phyloP scores from a whole-genome alignment of 2,113 vertebrate species.

The Pelodiscus sinensis region DNA sequence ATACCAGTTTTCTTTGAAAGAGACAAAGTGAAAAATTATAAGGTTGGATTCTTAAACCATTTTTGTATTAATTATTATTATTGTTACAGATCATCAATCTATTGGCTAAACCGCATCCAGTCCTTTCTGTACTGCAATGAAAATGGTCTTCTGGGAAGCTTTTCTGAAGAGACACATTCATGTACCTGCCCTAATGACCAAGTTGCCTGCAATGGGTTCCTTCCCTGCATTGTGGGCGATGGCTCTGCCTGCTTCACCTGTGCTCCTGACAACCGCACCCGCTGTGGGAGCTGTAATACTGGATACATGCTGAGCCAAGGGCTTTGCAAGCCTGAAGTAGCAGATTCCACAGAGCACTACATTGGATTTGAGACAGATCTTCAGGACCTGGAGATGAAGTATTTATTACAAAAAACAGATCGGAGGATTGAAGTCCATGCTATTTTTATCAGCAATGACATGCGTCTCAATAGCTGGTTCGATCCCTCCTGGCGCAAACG shows the following conservation, averaged over 20 bases:
- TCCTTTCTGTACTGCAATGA: conserved; percentile 96
- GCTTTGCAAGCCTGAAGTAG: conserved; percentile 91
- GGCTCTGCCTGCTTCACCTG: conserved; percentile 85
- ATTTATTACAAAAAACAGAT: conserved; percentile 92
- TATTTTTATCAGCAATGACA: conserved; percentile 98
- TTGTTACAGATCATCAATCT: conserved; percentile 85
- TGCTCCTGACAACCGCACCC: conserved; percentile 91
- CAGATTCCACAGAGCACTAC: conserved; percentile 95
- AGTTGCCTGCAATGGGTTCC: conserved; percentile 84
- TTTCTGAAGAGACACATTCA: conserved; percentile 92
- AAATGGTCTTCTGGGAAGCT: conserved; percentile 93
- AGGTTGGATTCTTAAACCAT: background rate
- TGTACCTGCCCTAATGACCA: conserved; percentile 93
- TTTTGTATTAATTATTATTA: conserved; percentile 14
- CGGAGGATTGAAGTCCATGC: conserved; percentile 93
- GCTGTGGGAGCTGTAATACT: conserved; percentile 91
- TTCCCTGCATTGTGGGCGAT: conserved; percentile 89
- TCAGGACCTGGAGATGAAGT: conserved; percentile 93
- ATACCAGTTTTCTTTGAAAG: background rate
- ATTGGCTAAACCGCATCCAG: conserved; percentile 94
- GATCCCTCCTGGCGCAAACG: conserved; percentile 96
- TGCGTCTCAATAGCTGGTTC: conserved; percentile 99
- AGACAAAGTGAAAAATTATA: background rate
- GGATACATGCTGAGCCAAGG: conserved; percentile 92
- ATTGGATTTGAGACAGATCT: conserved; percentile 96